phyloP scores from a whole-genome alignment of 2,888 invertebrate species.

The Terebella lapidaria region DNA sequence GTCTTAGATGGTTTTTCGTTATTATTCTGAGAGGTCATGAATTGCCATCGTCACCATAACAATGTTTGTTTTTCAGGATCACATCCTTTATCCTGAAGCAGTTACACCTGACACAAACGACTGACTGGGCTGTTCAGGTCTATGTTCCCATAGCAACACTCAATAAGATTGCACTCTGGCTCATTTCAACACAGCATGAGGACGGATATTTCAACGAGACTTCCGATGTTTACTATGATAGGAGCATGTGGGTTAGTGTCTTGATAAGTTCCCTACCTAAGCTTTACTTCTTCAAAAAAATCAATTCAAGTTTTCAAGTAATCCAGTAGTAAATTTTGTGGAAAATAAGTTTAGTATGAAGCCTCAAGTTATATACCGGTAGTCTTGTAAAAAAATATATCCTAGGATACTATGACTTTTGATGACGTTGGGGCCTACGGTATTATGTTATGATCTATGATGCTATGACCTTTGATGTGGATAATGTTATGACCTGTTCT shows the following conservation, averaged over 20 bases:
- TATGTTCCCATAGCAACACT: conserved; percentile 21
- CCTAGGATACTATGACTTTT: too few relatives aligned
- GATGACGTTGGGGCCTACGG: too few relatives aligned
- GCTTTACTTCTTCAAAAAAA: not conserved
- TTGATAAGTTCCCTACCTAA: not conserved
- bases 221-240: conserved; percentile 18
- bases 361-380: too few relatives aligned
- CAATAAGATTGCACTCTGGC: conserved; percentile 26
- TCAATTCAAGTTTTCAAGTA: too few relatives aligned
- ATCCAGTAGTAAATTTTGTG: not conserved
- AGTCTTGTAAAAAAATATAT: too few relatives aligned
- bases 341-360: too few relatives aligned
- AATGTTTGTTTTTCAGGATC: conserved; percentile 65
- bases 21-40: too few relatives aligned
- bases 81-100: conserved; percentile 85
- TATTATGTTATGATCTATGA: not conserved
- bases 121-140: conserved; percentile 25
- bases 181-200: conserved; percentile 19
- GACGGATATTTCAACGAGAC: conserved; percentile 23
- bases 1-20: too few relatives aligned
- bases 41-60: too few relatives aligned
- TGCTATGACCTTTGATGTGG: not conserved
- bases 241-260: conserved; percentile 22
- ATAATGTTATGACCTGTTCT: too few relatives aligned
- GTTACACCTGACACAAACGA: conserved; percentile 73